phyloP scores from a whole-genome alignment of 2,797 vertebrate species.

The Fratercula arctica region DNA sequence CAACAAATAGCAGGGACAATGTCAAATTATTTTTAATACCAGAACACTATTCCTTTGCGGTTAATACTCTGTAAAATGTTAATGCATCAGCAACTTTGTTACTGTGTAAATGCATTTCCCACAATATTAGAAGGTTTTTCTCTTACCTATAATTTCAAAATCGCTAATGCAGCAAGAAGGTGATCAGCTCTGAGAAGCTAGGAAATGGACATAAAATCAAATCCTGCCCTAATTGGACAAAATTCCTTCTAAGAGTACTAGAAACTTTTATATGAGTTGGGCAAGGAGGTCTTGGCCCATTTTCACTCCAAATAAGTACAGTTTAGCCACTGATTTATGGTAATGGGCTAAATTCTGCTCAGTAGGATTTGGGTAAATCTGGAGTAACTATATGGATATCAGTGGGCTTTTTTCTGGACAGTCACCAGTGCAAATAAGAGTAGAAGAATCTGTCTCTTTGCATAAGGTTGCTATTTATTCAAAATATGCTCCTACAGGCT shows the following conservation, averaged over 20 bases:
- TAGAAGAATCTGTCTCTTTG: not conserved
- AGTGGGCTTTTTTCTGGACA: not conserved
- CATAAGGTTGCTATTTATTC: constrained; percentile 55
- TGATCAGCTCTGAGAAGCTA: not conserved
- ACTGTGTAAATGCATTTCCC: constrained; percentile 35
- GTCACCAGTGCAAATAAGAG: not conserved
- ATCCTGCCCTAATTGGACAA: not conserved
- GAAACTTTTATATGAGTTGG: not conserved
- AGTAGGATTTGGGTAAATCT: not conserved
- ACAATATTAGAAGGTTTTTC: not conserved
- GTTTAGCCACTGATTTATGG: not conserved
- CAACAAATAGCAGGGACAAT: constrained; percentile 53
- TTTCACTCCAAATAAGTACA: not conserved
- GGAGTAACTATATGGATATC: not conserved
- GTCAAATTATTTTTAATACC: constrained; percentile 66
- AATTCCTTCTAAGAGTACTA: not conserved
- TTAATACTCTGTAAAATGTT: constrained; percentile 56
- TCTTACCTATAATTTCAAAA: constrained; percentile 52
- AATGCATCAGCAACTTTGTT: constrained; percentile 61
- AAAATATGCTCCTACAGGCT: constrained; percentile 28
- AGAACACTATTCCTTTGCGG: constrained; percentile 50
- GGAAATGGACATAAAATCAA: not conserved
- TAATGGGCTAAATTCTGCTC: not conserved
- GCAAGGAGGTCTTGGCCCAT: not conserved
- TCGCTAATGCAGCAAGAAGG: not conserved